Percentiles rank a stretch among this genome's conserved stretches.
Evolutionary conservation across 2,888 invertebrate species (phyloP).

Genomic region (Scaptomyza flava): DNA sequence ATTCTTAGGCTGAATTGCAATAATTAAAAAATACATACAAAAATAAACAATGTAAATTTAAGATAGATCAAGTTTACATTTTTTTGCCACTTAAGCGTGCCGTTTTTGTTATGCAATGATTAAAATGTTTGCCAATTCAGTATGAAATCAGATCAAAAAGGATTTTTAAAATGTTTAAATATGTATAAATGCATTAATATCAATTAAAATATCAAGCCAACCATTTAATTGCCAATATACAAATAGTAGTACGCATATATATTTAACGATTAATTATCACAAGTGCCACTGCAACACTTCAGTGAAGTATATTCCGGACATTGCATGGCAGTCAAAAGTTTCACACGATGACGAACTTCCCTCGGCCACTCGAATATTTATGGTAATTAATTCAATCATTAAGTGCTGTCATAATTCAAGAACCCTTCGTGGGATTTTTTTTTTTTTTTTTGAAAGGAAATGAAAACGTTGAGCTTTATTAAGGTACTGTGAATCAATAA

Average conservation of each 20-base stretch:
- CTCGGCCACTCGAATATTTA: conserved; percentile 49
- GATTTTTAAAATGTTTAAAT: conserved; percentile 2
- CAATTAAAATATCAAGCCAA: conserved; percentile 37
- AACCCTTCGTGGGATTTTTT: neutral
- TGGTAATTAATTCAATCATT: conserved; percentile 72
- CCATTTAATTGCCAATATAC: conserved; percentile 52
- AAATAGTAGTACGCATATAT: conserved; percentile 35
- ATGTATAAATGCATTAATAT: conserved; percentile 10
- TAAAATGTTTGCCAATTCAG: neutral
- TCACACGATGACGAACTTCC: conserved; percentile 22
- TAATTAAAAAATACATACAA: no score
- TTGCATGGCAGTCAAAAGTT: conserved; percentile 44
- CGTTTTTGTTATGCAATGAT: neutral
- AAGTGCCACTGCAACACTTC: conserved; percentile 65
- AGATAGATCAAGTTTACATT: neutral
- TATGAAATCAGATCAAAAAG: neutral
- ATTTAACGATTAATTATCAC: conserved; percentile 55
- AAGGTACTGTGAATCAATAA: conserved; percentile 33
- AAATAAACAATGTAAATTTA: neutral
- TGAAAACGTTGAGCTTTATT: conserved; percentile 17
- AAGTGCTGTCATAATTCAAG: conserved; percentile 67
- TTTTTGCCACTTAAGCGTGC: no score
- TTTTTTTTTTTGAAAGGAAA: neutral
- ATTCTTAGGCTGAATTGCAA: neutral
- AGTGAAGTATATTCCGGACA: conserved; percentile 49